Conservation (phyloP, 2,888 invertebrate genomes). For the Hesperia comma region DNA sequence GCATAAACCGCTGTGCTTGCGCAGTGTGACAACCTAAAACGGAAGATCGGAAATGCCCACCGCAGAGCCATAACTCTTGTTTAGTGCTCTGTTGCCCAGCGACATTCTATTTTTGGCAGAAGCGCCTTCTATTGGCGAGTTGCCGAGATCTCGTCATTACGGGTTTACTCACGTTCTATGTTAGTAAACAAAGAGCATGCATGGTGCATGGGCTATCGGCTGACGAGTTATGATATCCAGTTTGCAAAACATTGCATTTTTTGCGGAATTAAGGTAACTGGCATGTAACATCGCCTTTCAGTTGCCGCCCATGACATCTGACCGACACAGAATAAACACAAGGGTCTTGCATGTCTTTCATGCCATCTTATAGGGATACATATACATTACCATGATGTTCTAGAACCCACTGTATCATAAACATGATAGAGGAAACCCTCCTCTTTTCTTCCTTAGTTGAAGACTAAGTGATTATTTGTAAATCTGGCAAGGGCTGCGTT, state of each 20-base stretch:
- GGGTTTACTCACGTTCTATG: constrained; percentile 77
- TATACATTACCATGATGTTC: too few species aligned
- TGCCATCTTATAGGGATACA: too few species aligned
- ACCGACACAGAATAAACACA: too few species aligned
- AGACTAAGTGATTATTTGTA: too few species aligned
- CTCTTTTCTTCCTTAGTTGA: too few species aligned
- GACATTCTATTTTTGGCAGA: constrained; percentile 73
- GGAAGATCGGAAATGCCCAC: constrained; percentile 78
- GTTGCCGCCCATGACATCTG: too few species aligned
- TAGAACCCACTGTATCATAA: too few species aligned
- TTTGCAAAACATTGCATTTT: background rate
- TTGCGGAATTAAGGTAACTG: too few species aligned
- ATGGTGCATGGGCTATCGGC: constrained; percentile 37
- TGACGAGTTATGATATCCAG: constrained; percentile 9
- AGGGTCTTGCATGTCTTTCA: too few species aligned
- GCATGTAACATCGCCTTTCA: too few species aligned
- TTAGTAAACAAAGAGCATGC: constrained; percentile 73
- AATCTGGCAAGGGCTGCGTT: too few species aligned
- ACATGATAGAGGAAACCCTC: too few species aligned
- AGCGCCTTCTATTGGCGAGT: constrained; percentile 81
- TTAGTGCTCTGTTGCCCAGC: constrained; percentile 40
- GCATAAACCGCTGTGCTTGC: constrained; percentile 10
- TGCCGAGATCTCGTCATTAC: constrained; percentile 68
- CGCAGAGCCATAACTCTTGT: constrained; percentile 61
- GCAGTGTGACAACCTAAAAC: constrained; percentile 43